Evolutionary conservation across 2,888 invertebrate species (phyloP).

Genomic region (Lasioglossum leucozonium): DNA sequence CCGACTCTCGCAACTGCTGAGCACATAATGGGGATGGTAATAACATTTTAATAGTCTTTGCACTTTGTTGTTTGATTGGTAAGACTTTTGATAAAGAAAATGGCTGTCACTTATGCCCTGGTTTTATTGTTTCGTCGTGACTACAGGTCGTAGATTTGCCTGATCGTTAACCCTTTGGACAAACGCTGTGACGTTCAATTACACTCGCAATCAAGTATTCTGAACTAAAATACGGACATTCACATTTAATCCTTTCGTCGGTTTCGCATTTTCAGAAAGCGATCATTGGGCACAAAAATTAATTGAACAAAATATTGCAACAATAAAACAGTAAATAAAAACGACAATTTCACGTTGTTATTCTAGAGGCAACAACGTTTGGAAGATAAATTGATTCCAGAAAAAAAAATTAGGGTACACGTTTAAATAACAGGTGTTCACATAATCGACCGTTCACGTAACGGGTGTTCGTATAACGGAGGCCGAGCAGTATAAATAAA

Average conservation of each 20-base stretch:
- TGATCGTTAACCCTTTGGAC: not conserved
- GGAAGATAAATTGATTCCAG: not conserved
- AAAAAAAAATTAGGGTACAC: not conserved
- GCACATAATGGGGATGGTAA: not conserved
- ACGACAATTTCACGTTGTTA: not conserved
- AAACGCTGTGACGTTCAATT: not conserved
- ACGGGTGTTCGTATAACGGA: conserved; percentile 6
- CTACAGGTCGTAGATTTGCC: not conserved
- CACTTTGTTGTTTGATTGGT: not conserved
- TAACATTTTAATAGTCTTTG: not conserved
- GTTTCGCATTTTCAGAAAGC: not conserved
- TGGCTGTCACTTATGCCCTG: not conserved
- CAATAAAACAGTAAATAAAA: too few relatives aligned
- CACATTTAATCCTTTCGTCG: not conserved
- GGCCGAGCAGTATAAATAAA: not conserved
- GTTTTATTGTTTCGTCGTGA: not conserved
- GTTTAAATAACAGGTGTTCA: conserved; percentile 1
- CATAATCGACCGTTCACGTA: not conserved
- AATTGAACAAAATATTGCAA: too few relatives aligned
- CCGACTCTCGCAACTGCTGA: not conserved
- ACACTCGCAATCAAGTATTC: conserved; percentile 2
- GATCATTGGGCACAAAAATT: not conserved
- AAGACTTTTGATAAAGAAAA: not conserved
- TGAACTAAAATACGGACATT: not conserved
- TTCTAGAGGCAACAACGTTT: not conserved